Conservation (phyloP, 53 echinoderm and acorn worm species). For the Temnopleurus reevesii region DNA sequence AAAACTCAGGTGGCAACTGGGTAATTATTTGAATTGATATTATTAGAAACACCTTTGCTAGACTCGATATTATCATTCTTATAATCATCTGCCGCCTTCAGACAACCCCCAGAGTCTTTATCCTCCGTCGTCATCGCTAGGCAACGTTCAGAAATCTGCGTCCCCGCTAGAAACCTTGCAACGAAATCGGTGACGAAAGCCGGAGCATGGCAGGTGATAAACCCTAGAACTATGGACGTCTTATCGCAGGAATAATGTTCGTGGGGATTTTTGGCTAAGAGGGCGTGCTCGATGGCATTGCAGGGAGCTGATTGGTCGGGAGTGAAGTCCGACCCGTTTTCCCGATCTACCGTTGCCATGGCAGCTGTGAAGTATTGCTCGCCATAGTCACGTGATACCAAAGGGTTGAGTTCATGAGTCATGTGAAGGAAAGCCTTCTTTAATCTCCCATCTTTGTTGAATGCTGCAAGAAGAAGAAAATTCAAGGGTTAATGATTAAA, state of each 20-base stretch:
- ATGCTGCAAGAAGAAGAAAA: not conserved
- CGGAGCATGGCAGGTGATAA: conserved; percentile 24
- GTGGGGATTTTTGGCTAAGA: conserved; percentile 81
- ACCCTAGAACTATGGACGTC: conserved; percentile 14
- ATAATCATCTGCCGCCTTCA: not conserved
- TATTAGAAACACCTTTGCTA: not conserved
- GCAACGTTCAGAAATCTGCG: conserved; percentile 33
- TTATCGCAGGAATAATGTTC: conserved; percentile 73
- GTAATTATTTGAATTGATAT: conserved; percentile 35
- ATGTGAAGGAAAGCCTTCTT: conserved; percentile 50
- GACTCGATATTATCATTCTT: conserved; percentile 25
- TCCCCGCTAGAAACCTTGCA: conserved; percentile 34
- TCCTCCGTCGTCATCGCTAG: conserved; percentile 11
- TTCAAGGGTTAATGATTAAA: not conserved
- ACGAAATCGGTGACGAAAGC: conserved; percentile 46
- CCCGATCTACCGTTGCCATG: conserved; percentile 38
- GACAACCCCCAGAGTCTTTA: too few relatives aligned
- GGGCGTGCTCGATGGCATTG: conserved; percentile 77
- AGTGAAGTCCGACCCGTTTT: conserved; percentile 39
- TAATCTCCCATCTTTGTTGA: conserved; percentile 43
- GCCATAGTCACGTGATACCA: conserved; percentile 49
- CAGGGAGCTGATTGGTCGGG: conserved; percentile 71
- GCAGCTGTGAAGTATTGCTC: conserved; percentile 43
- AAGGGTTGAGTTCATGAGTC: conserved; percentile 27
- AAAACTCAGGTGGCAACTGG: not conserved